Evolutionary conservation across 2,113 vertebrate species (phyloP).

Genomic region (Lipotes vexillifer): DNA sequence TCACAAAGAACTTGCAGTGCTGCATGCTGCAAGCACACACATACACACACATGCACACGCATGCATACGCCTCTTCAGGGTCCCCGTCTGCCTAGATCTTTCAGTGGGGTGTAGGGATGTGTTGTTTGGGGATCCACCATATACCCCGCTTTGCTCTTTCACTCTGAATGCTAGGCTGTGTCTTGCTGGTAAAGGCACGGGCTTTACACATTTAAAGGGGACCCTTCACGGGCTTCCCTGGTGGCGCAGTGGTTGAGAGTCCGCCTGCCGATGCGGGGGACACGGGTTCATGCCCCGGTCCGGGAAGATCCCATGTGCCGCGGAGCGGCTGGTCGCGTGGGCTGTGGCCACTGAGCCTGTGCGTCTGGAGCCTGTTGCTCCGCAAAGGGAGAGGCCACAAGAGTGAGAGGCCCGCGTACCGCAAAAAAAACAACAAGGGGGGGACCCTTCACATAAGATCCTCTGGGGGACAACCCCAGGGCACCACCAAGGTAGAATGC

Average conservation of each 20-base stretch:
- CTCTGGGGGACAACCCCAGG: no score
- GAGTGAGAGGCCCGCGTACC: no score
- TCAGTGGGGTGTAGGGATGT: background rate
- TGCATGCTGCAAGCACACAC: background rate
- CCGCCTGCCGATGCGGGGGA: no score
- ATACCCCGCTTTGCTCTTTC: background rate
- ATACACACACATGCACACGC: background rate
- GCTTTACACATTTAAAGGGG: background rate
- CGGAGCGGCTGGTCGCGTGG: accelerated
- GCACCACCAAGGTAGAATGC: background rate
- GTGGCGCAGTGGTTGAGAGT: no score
- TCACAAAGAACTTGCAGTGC: background rate
- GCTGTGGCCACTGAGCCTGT: no score
- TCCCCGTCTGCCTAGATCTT: background rate
- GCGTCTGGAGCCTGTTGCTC: no score
- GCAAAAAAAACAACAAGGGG: background rate
- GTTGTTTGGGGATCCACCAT: background rate
- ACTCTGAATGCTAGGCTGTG: background rate
- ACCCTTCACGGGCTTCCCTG: no score
- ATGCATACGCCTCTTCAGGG: no score
- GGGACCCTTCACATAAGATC: accelerated
- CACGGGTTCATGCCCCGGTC: no score
- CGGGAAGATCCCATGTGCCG: no score
- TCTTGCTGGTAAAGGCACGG: accelerated
- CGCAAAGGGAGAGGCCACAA: no score